phyloP scores from a whole-genome alignment of 2,888 invertebrate species.

The Xylocampa areola region DNA sequence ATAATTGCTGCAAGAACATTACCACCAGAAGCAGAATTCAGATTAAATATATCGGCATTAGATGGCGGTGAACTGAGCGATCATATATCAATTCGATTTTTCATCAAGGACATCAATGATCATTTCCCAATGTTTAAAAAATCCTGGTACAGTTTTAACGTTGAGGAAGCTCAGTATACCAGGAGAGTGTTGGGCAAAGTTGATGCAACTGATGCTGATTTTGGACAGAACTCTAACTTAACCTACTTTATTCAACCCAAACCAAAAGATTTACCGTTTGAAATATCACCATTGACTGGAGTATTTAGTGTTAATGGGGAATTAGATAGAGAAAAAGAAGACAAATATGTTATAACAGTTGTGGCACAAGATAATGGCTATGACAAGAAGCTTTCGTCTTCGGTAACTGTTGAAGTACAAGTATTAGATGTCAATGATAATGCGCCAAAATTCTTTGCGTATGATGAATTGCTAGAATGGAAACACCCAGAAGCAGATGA shows the following conservation, averaged over 20 bases:
- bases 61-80: conserved; percentile 94
- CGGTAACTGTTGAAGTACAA: conserved; percentile 94
- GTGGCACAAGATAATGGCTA: conserved; percentile 93
- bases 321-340: conserved; percentile 93
- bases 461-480: conserved; percentile 90
- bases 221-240: conserved; percentile 94
- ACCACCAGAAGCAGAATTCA: conserved; percentile 93
- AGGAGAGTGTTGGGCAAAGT: conserved; percentile 93
- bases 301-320: conserved; percentile 93
- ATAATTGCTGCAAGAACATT: conserved; percentile 92
- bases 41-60: conserved; percentile 93
- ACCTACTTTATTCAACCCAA: conserved; percentile 91
- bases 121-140: conserved; percentile 95
- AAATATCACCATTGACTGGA: conserved; percentile 92
- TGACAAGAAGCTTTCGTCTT: conserved; percentile 91
- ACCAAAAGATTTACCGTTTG: conserved; percentile 91
- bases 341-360: conserved; percentile 92
- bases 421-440: conserved; percentile 96
- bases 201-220: conserved; percentile 94
- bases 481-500: conserved; percentile 85
- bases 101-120: conserved; percentile 94
- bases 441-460: conserved; percentile 94
- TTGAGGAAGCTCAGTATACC: conserved; percentile 94
- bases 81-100: conserved; percentile 92
- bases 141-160: conserved; percentile 95